Conservation (phyloP, 2,797 vertebrate genomes). For the Eleutherodactylus coqui region DNA sequence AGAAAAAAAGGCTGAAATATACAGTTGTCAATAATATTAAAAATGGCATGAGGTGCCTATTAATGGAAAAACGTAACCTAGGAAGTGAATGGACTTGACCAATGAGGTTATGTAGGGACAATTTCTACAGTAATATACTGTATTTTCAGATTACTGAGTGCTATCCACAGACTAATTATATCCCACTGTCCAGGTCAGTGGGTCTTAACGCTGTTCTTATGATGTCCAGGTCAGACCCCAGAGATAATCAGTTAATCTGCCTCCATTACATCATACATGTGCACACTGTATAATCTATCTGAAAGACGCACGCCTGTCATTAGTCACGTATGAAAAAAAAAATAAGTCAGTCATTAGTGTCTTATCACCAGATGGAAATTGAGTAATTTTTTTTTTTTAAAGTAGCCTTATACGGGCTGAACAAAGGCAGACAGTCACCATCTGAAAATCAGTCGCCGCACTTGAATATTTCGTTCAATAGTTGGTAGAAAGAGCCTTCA, state of each 20-base stretch:
- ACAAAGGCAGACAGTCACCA: too few species aligned
- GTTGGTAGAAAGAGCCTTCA: too few species aligned
- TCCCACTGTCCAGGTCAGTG: neutral
- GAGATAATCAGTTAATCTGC: conserved; percentile 18
- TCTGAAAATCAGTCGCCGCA: too few species aligned
- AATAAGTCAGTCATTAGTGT: neutral
- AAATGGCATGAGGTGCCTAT: neutral
- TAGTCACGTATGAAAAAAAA: neutral
- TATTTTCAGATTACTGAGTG: neutral
- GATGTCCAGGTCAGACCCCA: neutral
- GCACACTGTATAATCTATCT: neutral
- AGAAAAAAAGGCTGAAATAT: neutral
- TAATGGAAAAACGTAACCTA: neutral
- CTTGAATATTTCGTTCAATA: too few species aligned
- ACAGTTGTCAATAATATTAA: neutral
- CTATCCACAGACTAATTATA: neutral
- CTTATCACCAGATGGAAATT: neutral
- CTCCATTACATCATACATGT: conserved; percentile 6
- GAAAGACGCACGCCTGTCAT: neutral
- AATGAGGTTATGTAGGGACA: neutral
- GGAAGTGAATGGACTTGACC: neutral
- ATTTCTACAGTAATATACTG: neutral
- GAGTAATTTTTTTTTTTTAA: too few species aligned
- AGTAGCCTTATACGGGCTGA: too few species aligned
- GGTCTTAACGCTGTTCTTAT: neutral